Evolutionary conservation across 2,888 invertebrate species (phyloP).

Genomic region (Dicyrtomina minuta): DNA sequence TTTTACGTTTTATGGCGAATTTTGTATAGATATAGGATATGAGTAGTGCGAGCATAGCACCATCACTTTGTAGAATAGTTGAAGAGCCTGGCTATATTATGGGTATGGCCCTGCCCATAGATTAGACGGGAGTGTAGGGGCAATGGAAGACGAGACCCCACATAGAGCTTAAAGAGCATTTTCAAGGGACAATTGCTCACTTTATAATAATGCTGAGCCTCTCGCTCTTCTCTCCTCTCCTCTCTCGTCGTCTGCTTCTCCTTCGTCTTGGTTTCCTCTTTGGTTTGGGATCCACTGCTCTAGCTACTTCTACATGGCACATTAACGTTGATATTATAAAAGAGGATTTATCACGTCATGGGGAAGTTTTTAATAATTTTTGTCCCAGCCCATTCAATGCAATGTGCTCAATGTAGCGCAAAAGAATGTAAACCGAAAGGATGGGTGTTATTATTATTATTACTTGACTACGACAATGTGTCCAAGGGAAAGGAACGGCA

Average conservation of each 20-base stretch:
- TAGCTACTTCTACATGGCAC: conserved; percentile 35
- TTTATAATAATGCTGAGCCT: conserved; percentile 18
- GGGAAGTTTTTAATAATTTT: conserved; percentile 40
- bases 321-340: conserved; percentile 41
- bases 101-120: too few species aligned
- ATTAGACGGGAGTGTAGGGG: not conserved
- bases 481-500: not conserved
- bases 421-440: conserved; percentile 27
- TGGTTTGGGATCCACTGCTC: not conserved
- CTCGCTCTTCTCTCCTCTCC: not conserved
- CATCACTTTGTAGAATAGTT: too few species aligned
- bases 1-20: too few species aligned
- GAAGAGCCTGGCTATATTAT: too few species aligned
- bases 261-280: not conserved
- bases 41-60: too few species aligned
- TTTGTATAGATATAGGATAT: too few species aligned
- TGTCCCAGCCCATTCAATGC: conserved; percentile 19
- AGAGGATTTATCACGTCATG: conserved; percentile 41
- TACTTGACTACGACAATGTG: conserved; percentile 6
- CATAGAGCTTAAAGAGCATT: conserved; percentile 8
- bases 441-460: conserved; percentile 25
- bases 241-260: too few species aligned
- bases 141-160: conserved; percentile 13
- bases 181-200: conserved; percentile 19
- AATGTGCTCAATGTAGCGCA: conserved; percentile 27